These are phyloP conservation scores for Trachythela sp. DNA, from an alignment of 64 coral and sea anemone species.

Conservation along the genomic window DNA sequence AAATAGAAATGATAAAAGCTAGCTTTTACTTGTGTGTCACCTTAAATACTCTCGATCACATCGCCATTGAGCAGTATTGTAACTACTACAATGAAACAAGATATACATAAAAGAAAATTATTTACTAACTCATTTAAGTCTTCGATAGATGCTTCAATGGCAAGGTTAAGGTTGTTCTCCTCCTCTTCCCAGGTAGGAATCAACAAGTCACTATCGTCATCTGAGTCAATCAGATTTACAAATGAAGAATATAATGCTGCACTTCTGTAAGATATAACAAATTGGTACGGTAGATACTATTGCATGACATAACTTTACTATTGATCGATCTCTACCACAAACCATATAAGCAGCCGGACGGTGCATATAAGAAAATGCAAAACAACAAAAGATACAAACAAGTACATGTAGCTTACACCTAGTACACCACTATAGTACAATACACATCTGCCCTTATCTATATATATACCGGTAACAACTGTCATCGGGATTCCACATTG, in stretches of 20 bases:
- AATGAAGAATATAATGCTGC: background rate
- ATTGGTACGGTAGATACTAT: background rate
- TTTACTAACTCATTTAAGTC: background rate
- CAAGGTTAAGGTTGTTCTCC: background rate
- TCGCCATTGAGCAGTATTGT: background rate
- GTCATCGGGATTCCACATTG: too few relatives aligned
- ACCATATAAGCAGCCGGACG: too few relatives aligned
- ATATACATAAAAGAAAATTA: background rate
- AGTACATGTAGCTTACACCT: too few relatives aligned
- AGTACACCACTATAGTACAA: too few relatives aligned
- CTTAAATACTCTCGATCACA: background rate
- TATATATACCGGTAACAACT: too few relatives aligned
- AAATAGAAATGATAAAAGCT: background rate
- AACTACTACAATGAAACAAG: background rate
- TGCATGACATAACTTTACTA: too few relatives aligned
- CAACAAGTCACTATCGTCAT: background rate
- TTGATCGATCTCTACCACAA: too few relatives aligned
- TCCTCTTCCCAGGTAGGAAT: background rate
- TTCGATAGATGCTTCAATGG: background rate
- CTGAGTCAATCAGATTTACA: background rate
- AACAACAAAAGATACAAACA: too few relatives aligned
- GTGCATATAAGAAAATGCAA: too few relatives aligned
- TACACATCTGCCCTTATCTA: too few relatives aligned
- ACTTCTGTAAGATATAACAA: background rate
- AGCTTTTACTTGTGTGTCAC: too few relatives aligned